Conservation (phyloP, 1,140 invertebrate species). For the Muscidifurax raptorellus region DNA sequence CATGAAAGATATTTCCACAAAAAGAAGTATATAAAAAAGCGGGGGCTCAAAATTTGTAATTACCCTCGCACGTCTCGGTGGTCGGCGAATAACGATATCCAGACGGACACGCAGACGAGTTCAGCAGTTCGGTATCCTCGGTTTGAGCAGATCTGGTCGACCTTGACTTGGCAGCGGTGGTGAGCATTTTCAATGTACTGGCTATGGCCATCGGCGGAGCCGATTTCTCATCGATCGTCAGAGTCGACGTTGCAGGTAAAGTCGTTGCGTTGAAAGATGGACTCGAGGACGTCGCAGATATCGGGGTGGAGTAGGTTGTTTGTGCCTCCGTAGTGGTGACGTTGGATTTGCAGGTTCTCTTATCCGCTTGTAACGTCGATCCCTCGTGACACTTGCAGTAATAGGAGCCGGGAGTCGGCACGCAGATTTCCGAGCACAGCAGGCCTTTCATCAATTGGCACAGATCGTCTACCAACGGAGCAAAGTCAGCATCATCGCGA, state of each 20-base stretch:
- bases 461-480: constrained; percentile 75
- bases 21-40: neutral
- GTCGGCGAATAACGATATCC: constrained; percentile 80
- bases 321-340: neutral
- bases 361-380: constrained; percentile 81
- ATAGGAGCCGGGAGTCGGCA: constrained; percentile 82
- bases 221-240: neutral
- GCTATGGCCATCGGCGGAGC: neutral
- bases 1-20: constrained; percentile 6
- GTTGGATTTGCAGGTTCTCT: constrained; percentile 79
- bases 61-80: constrained; percentile 83
- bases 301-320: no score
- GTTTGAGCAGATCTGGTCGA: constrained; percentile 55
- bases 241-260: neutral
- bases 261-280: neutral
- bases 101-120: constrained; percentile 75
- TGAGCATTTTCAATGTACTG: neutral
- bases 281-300: neutral
- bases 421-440: constrained; percentile 85
- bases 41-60: constrained; percentile 51
- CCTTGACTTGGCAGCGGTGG: constrained; percentile 21
- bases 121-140: constrained; percentile 50
- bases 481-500: neutral
- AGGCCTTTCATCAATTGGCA: constrained; percentile 81
- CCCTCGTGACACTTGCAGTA: constrained; percentile 85